Percentiles rank a stretch among this genome's conserved stretches.
Conservation (phyloP, 1,140 invertebrate species). For the Trichoplusia ni region DNA sequence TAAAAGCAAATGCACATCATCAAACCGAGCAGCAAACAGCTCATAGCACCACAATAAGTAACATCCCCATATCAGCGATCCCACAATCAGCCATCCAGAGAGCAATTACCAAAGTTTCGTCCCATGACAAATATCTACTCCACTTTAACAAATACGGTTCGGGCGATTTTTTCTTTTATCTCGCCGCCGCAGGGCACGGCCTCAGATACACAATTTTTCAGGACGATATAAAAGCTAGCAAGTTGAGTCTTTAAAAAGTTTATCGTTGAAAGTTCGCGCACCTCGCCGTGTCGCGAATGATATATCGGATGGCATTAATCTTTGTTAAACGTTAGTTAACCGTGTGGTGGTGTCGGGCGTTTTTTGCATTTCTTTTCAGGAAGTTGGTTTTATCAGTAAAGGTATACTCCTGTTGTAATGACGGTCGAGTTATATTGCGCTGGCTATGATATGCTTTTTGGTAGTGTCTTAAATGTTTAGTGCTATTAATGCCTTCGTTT, state of each 20-base stretch:
- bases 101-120: constrained; percentile 74
- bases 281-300: constrained; percentile 63
- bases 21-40: neutral
- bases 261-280: constrained; percentile 70
- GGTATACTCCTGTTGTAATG: constrained; percentile 6
- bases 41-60: too few relatives aligned
- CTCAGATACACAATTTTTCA: constrained; percentile 79
- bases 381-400: constrained; percentile 23
- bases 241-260: constrained; percentile 80
- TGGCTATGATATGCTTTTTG: neutral
- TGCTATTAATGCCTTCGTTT: neutral
- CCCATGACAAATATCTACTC: constrained; percentile 74
- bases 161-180: constrained; percentile 72
- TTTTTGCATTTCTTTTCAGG: constrained; percentile 38
- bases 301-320: constrained; percentile 71
- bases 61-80: neutral
- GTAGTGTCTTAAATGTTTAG: neutral
- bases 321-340: constrained; percentile 60
- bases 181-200: constrained; percentile 58
- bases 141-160: constrained; percentile 68
- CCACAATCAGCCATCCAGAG: constrained; percentile 41
- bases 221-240: constrained; percentile 64
- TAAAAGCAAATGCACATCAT: neutral
- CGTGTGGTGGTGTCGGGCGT: constrained; percentile 33
- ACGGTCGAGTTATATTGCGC: neutral